Evolutionary conservation across 37 sponge, comb jelly and placozoan species (phyloP).

Genomic region (Halichondria panicea): DNA sequence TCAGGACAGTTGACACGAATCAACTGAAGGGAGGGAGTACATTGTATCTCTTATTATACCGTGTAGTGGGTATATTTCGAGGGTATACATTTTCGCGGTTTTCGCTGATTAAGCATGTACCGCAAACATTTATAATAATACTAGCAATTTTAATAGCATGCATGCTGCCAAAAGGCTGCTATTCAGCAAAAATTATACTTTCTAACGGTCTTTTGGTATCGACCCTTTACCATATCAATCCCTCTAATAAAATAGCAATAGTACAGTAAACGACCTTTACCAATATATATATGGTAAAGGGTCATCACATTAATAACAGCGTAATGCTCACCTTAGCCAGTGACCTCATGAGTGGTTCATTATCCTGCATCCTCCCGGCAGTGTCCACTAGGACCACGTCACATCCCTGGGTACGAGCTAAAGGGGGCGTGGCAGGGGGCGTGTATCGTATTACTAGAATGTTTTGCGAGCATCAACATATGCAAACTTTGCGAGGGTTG

Average conservation of each 20-base stretch:
- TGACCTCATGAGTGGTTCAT: conserved; percentile 96
- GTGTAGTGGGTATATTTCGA: too few species aligned
- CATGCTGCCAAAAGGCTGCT: too few species aligned
- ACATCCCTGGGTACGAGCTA: conserved; percentile 72
- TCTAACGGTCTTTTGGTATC: background rate
- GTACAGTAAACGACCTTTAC: background rate
- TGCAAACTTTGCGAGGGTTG: too few species aligned
- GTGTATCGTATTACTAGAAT: too few species aligned
- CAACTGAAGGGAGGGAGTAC: conserved; percentile 34
- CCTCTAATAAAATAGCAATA: background rate
- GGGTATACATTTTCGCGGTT: too few species aligned
- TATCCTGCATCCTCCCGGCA: conserved; percentile 97
- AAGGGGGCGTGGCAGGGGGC: background rate
- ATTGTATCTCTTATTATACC: too few species aligned
- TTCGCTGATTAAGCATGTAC: too few species aligned
- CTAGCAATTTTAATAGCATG: too few species aligned
- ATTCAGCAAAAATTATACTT: background rate
- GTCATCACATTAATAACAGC: background rate
- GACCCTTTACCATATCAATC: too few species aligned
- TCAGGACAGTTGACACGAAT: conserved; percentile 86
- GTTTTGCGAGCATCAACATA: too few species aligned
- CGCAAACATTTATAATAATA: too few species aligned
- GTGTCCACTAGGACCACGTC: conserved; percentile 97
- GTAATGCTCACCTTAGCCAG: conserved; percentile 76
- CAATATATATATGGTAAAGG: too few species aligned